Percentiles rank a stretch among this genome's conserved stretches.
phyloP scores from a whole-genome alignment of 2,888 invertebrate species.

The Callyntrura guangdongensis region DNA sequence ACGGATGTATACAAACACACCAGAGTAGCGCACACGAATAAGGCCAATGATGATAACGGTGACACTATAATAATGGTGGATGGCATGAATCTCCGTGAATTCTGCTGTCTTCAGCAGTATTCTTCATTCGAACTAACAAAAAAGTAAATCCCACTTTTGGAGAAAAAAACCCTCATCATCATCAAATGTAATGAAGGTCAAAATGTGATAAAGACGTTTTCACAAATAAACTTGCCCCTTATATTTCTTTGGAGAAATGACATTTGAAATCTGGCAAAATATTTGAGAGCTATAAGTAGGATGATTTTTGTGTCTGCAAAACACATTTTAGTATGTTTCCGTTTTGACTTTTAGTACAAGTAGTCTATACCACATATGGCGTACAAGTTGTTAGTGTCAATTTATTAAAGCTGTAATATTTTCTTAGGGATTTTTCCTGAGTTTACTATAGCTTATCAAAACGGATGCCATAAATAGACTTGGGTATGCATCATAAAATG shows the following conservation, averaged over 20 bases:
- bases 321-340: no score
- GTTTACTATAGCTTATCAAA: neutral
- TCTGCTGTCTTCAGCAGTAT: constrained; percentile 48
- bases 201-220: constrained; percentile 33
- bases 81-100: neutral
- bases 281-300: neutral
- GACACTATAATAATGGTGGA: neutral
- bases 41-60: constrained; percentile 15
- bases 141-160: constrained; percentile 62
- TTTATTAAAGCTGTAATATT: no score
- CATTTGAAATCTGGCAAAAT: constrained; percentile 8
- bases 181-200: constrained; percentile 58
- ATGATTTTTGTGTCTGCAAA: neutral
- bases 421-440: neutral
- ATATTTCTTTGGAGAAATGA: neutral
- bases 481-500: no score
- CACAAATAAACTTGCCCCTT: constrained; percentile 37
- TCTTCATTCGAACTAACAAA: constrained; percentile 24
- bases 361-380: no score
- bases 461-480: no score
- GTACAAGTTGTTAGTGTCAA: no score
- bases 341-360: neutral
- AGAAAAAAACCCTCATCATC: constrained; percentile 58
- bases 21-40: neutral
- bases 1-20: neutral